These are phyloP conservation scores for Pachyramphus minor DNA, from an alignment of 2,113 vertebrate genomes.

Conservation along the genomic window DNA sequence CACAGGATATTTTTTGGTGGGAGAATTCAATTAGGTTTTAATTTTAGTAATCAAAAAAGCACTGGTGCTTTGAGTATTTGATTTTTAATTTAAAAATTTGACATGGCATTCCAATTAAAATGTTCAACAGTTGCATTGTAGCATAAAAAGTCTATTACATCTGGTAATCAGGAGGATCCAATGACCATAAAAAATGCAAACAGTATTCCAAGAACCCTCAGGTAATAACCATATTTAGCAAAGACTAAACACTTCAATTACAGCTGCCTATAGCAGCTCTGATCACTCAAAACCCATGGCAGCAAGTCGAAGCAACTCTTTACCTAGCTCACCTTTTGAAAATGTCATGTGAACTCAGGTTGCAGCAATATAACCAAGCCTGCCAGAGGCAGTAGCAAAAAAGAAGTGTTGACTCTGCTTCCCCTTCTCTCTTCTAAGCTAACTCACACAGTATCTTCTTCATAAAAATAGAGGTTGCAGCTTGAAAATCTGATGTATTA, in stretches of 20 bases:
- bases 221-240: constrained; percentile 63
- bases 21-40: constrained; percentile 81
- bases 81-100: constrained; percentile 76
- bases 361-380: neutral
- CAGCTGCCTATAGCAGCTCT: constrained; percentile 16
- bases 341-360: neutral
- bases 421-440: neutral
- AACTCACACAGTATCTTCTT: neutral
- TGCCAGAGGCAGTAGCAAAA: neutral
- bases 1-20: constrained; percentile 68
- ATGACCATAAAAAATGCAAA: constrained; percentile 63
- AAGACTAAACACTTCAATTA: constrained; percentile 62
- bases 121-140: constrained; percentile 37
- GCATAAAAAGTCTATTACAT: constrained; percentile 61
- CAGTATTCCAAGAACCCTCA: constrained; percentile 57
- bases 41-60: constrained; percentile 75
- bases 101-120: constrained; percentile 71
- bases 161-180: constrained; percentile 19
- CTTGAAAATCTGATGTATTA: neutral
- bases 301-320: neutral
- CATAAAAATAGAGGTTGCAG: neutral
- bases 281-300: neutral
- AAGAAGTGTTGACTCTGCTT: neutral
- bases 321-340: neutral
- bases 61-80: constrained; percentile 73